phyloP scores from a whole-genome alignment of 1,140 invertebrate genomes.

The Macrobrachium rosenbergii region DNA sequence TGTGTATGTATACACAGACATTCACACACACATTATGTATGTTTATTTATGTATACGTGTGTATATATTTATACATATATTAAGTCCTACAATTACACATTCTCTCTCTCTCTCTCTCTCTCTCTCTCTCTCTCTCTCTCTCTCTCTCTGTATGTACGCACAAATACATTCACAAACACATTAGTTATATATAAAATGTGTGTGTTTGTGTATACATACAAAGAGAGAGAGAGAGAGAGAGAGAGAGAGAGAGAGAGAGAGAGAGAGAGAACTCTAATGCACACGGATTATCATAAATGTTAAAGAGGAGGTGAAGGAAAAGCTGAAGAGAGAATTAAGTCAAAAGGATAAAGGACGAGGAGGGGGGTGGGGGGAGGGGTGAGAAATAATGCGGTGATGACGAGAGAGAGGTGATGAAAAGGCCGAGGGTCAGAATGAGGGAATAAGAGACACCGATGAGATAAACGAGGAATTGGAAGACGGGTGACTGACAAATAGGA shows the following conservation, averaged over 20 bases:
- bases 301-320: neutral
- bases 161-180: too few relatives aligned
- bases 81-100: too few relatives aligned
- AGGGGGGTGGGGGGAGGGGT: neutral
- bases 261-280: slow-evolving; percentile 4
- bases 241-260: slow-evolving; percentile 29
- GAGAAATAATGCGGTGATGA: neutral
- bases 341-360: neutral
- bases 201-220: neutral
- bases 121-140: too few relatives aligned
- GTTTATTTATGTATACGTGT: too few relatives aligned
- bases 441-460: neutral
- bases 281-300: neutral
- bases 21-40: too few relatives aligned
- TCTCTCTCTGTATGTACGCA: too few relatives aligned
- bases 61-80: too few relatives aligned
- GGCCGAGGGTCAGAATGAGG: neutral
- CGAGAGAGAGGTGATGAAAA: neutral
- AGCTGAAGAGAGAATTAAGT: too few relatives aligned
- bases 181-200: too few relatives aligned
- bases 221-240: slow-evolving; percentile 25
- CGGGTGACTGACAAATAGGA: slow-evolving; percentile 1
- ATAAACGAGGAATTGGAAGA: neutral
- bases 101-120: too few relatives aligned
- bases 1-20: neutral